These are phyloP conservation scores for Operophtera brumata DNA, from an alignment of 2,888 invertebrate genomes.

Conservation along the genomic window DNA sequence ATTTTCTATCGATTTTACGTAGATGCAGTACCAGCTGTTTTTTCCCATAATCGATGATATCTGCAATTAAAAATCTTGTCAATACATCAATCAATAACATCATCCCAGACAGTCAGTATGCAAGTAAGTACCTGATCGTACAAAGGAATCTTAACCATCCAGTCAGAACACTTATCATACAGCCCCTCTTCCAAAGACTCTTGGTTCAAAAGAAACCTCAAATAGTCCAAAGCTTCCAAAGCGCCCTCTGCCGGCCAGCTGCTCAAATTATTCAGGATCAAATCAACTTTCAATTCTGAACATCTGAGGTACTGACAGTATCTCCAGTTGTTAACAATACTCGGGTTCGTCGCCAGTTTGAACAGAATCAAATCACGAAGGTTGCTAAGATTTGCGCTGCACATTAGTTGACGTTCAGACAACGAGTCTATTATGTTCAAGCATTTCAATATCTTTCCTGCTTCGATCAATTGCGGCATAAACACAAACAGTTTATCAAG, in stretches of 20 bases:
- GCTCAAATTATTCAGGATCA: conserved; percentile 77
- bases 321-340: conserved; percentile 70
- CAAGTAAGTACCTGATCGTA: conserved; percentile 78
- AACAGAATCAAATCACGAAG: conserved; percentile 82
- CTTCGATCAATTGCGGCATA: conserved; percentile 68
- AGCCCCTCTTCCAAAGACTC: conserved; percentile 67
- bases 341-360: conserved; percentile 77
- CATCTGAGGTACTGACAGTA: conserved; percentile 78
- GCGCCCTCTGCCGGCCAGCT: conserved; percentile 81
- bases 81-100: background rate
- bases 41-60: conserved; percentile 79
- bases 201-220: conserved; percentile 66
- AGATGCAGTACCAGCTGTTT: conserved; percentile 82
- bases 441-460: conserved; percentile 72
- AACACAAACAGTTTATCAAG: conserved; percentile 74
- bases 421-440: conserved; percentile 80
- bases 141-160: conserved; percentile 82
- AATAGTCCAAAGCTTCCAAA: conserved; percentile 72
- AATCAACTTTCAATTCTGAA: conserved; percentile 70
- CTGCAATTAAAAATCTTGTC: conserved; percentile 48
- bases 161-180: conserved; percentile 73
- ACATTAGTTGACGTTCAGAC: conserved; percentile 77
- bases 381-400: conserved; percentile 76
- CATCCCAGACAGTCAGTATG: too few relatives aligned
- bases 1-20: conserved; percentile 76